Percentiles rank a stretch among this genome's conserved stretches.
Evolutionary conservation across 2,797 vertebrate genomes (phyloP).

Genomic region (Typhlichthys eigenmanni): DNA sequence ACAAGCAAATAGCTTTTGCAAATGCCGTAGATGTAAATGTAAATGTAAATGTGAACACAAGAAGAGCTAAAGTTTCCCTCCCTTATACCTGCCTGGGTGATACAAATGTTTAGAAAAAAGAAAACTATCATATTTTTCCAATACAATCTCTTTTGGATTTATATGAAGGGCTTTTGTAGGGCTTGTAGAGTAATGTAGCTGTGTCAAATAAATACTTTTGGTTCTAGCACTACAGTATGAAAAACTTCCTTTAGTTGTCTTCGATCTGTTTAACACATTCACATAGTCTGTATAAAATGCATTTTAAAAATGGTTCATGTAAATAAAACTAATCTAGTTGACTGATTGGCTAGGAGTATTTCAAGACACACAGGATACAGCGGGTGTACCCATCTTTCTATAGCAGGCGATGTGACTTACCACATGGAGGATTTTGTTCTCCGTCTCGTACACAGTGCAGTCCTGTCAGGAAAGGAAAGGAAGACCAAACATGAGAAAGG

Average conservation of each 20-base stretch:
- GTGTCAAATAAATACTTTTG: too few relatives aligned
- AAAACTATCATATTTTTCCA: too few relatives aligned
- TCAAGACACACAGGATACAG: not conserved
- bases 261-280: not conserved
- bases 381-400: not conserved
- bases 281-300: not conserved
- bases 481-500: not conserved
- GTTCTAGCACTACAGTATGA: too few relatives aligned
- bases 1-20: too few relatives aligned
- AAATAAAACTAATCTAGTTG: not conserved
- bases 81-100: too few relatives aligned
- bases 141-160: too few relatives aligned
- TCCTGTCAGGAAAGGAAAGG: slow-evolving; percentile 70
- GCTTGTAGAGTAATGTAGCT: too few relatives aligned
- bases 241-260: not conserved
- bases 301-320: not conserved
- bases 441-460: slow-evolving; percentile 90
- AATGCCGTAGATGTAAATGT: too few relatives aligned
- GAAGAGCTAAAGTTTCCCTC: too few relatives aligned
- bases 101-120: too few relatives aligned
- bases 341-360: not conserved
- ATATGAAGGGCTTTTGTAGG: too few relatives aligned
- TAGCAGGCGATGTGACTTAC: slow-evolving; percentile 75
- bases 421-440: slow-evolving; percentile 95
- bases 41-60: too few relatives aligned